Evolutionary conservation across 2,113 vertebrate genomes (phyloP).

Genomic region (Tinamus guttatus): DNA sequence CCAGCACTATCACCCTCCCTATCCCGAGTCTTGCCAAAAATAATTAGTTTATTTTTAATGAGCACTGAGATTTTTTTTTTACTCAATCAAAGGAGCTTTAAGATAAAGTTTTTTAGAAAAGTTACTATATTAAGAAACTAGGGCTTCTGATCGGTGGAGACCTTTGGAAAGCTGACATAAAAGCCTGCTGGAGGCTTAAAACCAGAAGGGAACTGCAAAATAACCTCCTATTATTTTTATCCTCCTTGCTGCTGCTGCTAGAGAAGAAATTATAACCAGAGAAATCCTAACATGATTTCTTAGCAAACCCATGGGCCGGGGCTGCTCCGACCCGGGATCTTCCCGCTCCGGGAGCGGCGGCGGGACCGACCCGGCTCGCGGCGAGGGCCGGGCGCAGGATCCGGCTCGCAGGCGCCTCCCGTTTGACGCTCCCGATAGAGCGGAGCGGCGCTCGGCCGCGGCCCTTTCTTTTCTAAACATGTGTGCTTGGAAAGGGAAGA

Average conservation of each 20-base stretch:
- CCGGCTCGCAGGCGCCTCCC: slow-evolving; percentile 1
- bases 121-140: slow-evolving; percentile 55
- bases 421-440: slow-evolving; percentile 62
- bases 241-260: neutral
- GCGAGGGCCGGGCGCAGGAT: neutral
- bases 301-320: neutral
- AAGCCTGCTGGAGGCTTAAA: neutral
- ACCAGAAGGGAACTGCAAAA: neutral
- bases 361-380: neutral
- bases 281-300: fast-evolving
- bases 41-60: slow-evolving; percentile 70
- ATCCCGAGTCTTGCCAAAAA: neutral
- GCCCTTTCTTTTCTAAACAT: slow-evolving; percentile 79
- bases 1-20: neutral
- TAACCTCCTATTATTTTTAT: neutral
- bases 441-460: slow-evolving; percentile 65
- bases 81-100: slow-evolving; percentile 27
- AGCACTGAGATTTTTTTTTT: neutral
- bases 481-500: slow-evolving; percentile 77
- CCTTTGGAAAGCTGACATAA: neutral
- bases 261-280: no score
- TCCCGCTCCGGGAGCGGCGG: neutral
- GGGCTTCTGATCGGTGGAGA: neutral
- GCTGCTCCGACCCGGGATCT: neutral
- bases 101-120: slow-evolving; percentile 26